Conservation (phyloP, 2,113 vertebrate genomes). For the Galemys pyrenaicus region DNA sequence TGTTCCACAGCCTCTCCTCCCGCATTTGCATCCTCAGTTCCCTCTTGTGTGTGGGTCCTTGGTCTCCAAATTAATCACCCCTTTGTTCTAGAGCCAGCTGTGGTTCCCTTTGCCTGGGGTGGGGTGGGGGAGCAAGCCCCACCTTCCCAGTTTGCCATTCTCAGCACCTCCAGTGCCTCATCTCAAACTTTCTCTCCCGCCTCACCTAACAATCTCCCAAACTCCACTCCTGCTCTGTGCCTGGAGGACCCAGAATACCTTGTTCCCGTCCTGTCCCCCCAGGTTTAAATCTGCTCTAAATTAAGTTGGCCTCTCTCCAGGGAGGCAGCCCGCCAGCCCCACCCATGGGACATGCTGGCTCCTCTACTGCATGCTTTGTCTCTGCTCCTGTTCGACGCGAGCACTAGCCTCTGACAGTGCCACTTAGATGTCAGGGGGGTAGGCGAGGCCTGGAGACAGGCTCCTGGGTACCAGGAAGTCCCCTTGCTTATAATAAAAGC, state of each 20-base stretch:
- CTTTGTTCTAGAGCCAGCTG: background rate
- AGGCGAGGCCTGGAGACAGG: background rate
- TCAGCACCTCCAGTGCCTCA: background rate
- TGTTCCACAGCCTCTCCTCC: background rate
- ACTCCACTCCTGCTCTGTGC: background rate
- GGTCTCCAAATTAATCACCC: background rate
- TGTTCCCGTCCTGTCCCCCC: background rate
- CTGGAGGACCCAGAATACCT: background rate
- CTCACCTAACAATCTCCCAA: no score
- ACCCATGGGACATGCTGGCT: background rate
- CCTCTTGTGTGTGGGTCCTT: background rate
- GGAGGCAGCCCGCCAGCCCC: background rate
- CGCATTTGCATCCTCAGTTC: background rate
- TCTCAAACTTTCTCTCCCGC: background rate
- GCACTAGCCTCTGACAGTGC: background rate
- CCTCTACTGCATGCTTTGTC: no score
- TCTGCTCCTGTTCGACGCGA: background rate
- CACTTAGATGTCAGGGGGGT: background rate
- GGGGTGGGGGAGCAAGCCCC: background rate
- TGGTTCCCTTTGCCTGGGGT: background rate
- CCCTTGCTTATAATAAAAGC: background rate
- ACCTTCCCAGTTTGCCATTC: background rate
- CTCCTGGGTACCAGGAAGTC: background rate
- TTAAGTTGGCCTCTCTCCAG: background rate
- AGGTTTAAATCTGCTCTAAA: background rate